Evolutionary conservation across 2,888 invertebrate species (phyloP), one percentile per base, ranked within the genome.

Genomic region (Argynnis bischoffii): DNA sequence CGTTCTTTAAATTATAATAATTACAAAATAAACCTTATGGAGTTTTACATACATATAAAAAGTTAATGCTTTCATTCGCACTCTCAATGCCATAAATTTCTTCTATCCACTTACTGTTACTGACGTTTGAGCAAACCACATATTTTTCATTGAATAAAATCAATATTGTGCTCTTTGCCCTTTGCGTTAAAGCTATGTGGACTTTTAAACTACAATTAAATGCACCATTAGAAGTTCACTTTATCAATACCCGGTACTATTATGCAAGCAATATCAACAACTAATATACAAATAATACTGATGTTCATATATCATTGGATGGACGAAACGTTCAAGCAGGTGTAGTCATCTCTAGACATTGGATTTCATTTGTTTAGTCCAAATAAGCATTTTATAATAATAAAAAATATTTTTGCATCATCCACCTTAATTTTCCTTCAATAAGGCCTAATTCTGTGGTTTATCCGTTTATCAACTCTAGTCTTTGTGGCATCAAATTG

Each of bases 1-100:
- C 79, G 85, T 89, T 90, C 81, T 89, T 91, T 89, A 90, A 92
- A 90, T 90, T 87, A 90, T 88, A 85, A 89, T 90, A 89, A 90
- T 91, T 92, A 92, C 88, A 92, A 92, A 91, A 90, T 90, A 89
- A 91, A 84, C 85, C 89, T 89, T 90, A 90, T 83, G 87, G 88
- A 84, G 80, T 85, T 87, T 87, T 88, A 90, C 84, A 86, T 81
- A 85, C 67, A 77, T 41, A 84, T 83, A 89, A 89, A 86, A 84
- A 80, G 80, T 82, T 83, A 59, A 83, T 78, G 81, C 83, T 83
- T 80, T 79, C 85, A 77, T 83, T 80, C 82, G 76, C 86, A 85
- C 84, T 84, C 81, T 85, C 82, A 78, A 88, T 85, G 86, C 86
- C 85, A 85, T 84, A 84, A 81, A 82, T 78, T 78, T 81, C 35